Evolutionary conservation across 2,888 invertebrate species (phyloP).

Genomic region (Peribatodes rhomboidaria): DNA sequence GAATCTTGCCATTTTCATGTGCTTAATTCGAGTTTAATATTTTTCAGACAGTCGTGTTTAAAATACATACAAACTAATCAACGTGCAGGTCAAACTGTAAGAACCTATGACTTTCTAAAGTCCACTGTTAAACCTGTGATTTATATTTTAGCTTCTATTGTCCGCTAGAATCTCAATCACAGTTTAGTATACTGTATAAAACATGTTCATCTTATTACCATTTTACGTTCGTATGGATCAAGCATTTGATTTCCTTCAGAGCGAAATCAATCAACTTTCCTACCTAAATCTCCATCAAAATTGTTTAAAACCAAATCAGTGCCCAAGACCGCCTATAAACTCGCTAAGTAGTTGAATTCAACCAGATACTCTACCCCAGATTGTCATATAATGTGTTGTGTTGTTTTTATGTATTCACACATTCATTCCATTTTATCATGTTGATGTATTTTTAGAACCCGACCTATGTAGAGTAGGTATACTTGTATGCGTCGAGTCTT

Average conservation of each 20-base stretch:
- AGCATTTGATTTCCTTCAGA: constrained; percentile 11
- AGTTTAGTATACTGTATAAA: constrained; percentile 1
- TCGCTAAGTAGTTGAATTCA: constrained; percentile 59
- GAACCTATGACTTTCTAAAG: constrained; percentile 38
- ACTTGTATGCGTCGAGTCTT: constrained; percentile 67
- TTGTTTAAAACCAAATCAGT: neutral
- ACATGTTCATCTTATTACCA: neutral
- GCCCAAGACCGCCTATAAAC: neutral
- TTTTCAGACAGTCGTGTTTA: neutral
- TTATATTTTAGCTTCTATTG: constrained; percentile 19
- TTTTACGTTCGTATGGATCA: constrained; percentile 2
- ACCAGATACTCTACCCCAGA: constrained; percentile 70
- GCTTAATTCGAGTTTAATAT: constrained; percentile 23
- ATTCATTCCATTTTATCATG: constrained; percentile 82
- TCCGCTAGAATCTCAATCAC: constrained; percentile 6
- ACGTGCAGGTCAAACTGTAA: constrained; percentile 23
- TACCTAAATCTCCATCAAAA: neutral
- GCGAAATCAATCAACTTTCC: neutral
- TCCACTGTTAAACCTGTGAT: constrained; percentile 29
- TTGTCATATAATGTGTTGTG: constrained; percentile 69
- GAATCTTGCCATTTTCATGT: constrained; percentile 22
- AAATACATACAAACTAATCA: constrained; percentile 11
- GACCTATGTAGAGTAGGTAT: constrained; percentile 44
- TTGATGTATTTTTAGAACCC: constrained; percentile 82
- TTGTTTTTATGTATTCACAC: constrained; percentile 74